Evolutionary conservation across 2,888 invertebrate species (phyloP).

Genomic region (Drosophila mayaguana): DNA sequence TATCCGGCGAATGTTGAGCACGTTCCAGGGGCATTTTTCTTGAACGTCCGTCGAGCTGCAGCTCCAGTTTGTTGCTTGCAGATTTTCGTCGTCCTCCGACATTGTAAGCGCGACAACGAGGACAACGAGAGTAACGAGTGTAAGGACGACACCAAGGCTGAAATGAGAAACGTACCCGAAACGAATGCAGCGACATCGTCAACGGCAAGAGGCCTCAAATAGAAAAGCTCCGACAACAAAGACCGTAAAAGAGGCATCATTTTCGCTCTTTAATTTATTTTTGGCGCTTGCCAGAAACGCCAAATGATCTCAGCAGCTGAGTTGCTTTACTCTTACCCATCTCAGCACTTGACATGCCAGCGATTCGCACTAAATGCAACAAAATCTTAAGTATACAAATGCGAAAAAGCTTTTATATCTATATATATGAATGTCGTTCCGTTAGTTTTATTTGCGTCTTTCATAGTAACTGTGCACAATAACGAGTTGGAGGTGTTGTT

Average conservation of each 20-base stretch:
- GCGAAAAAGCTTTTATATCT: too few relatives aligned
- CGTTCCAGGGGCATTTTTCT: slow-evolving; percentile 75
- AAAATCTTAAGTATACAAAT: too few relatives aligned
- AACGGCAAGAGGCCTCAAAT: slow-evolving; percentile 19
- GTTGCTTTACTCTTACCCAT: neutral
- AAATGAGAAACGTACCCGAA: slow-evolving; percentile 49
- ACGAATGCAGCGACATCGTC: slow-evolving; percentile 7
- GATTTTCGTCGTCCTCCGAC: slow-evolving; percentile 52
- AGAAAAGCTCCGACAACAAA: slow-evolving; percentile 44
- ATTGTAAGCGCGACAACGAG: slow-evolving; percentile 62
- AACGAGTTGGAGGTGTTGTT: too few relatives aligned
- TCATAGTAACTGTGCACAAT: too few relatives aligned
- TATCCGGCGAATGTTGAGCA: slow-evolving; percentile 67
- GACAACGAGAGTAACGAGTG: slow-evolving; percentile 33
- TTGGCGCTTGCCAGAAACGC: slow-evolving; percentile 60
- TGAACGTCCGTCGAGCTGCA: slow-evolving; percentile 42
- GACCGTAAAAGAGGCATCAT: slow-evolving; percentile 61
- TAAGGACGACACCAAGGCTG: slow-evolving; percentile 31
- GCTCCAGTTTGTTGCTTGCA: slow-evolving; percentile 48
- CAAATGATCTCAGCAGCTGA: slow-evolving; percentile 36
- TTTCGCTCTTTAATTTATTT: slow-evolving; percentile 71
- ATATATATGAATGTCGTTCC: too few relatives aligned
- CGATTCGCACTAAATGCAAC: too few relatives aligned
- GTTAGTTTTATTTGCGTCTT: too few relatives aligned
- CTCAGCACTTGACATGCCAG: too few relatives aligned